Evolutionary conservation across 2,113 vertebrate genomes (phyloP), one percentile per base, ranked within the genome.

Genomic region (Mandrillus leucophaeus): DNA sequence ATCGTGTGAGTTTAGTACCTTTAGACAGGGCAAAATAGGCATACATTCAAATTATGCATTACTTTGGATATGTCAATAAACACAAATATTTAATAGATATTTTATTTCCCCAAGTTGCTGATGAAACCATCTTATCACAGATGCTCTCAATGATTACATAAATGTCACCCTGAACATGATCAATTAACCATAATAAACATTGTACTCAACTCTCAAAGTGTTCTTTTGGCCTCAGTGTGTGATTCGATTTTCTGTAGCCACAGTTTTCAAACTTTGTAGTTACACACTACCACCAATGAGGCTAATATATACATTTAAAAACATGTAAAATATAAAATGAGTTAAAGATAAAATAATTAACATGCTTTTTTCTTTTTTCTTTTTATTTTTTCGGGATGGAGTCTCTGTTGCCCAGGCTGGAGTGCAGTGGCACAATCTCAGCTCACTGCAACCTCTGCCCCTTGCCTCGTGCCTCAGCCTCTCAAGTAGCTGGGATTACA

Each of bases 121-220:
- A 95, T 89, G 25, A 94, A 96, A 91, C 64, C 84, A 68, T 86
- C 72, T 86, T 85, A 13, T 88, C 81, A 81, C 35, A 27, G 17
- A 20, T 95, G 2, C 70, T 93, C 66, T 89, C 52, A 52, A 52
- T 76, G 23, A 86, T 92, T 61, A 93, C 80, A 95, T 43, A 96
- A 90, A 68, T 75, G 68, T 92, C 25, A 57, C 32, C 61, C 43
- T 94, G 48, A 76, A 35, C 75, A 38, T 94, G 40, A 93, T 50
- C 80, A 95, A 94, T 52, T 84, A 90, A 92, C 76, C 72, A 45
- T 66, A 92, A 88, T 88, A 86, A 86, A 95, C 59, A 91, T 50
- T 86, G 5, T 80, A 75, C 4, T 90, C 50, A 78, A 50, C 23
- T 91, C 57, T 70, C 52, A n/a, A 94, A 79, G 38, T 64, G n/a